Percentiles rank a stretch among this genome's conserved stretches.
Conservation (phyloP, 1,140 invertebrate species). For the Drosophila pruinosa region DNA sequence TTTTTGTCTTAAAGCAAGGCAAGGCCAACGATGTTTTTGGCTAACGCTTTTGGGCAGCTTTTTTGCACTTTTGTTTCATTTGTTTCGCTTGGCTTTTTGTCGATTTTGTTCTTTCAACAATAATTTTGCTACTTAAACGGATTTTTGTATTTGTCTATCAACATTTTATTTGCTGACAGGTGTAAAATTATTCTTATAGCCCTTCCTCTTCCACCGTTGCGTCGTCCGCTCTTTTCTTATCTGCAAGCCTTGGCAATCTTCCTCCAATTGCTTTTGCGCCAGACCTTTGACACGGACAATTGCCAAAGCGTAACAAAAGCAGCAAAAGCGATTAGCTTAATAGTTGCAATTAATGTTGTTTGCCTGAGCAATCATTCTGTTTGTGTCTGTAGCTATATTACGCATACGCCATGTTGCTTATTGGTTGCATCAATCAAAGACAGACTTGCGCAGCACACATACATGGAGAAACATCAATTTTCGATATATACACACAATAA, state of each 20-base stretch:
- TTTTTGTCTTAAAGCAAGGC: conserved; percentile 69
- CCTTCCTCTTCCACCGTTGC: not conserved
- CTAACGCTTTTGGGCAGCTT: conserved; percentile 12
- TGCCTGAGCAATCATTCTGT: conserved; percentile 40
- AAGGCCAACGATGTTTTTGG: conserved; percentile 47
- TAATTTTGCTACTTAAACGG: conserved; percentile 77
- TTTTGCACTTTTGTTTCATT: conserved; percentile 34
- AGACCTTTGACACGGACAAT: conserved; percentile 51
- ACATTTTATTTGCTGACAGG: conserved; percentile 80
- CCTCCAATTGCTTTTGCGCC: conserved; percentile 34
- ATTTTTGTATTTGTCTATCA: conserved; percentile 78
- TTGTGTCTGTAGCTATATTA: conserved; percentile 54
- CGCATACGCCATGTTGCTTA: conserved; percentile 60
- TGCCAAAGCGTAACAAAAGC: conserved; percentile 37
- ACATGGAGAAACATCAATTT: conserved; percentile 27
- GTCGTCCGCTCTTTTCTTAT: conserved; percentile 6
- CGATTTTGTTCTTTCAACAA: conserved; percentile 58
- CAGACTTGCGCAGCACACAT: conserved; percentile 11
- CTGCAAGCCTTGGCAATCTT: conserved; percentile 12
- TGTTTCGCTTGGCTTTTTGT: conserved; percentile 13
- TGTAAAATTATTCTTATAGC: conserved; percentile 66
- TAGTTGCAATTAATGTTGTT: conserved; percentile 68
- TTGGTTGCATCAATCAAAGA: conserved; percentile 63
- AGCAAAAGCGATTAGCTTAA: conserved; percentile 74
- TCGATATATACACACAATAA: conserved; percentile 58